These are phyloP conservation scores for Watsonalla cultraria DNA, from an alignment of 2,888 invertebrate species.

Conservation along the genomic window DNA sequence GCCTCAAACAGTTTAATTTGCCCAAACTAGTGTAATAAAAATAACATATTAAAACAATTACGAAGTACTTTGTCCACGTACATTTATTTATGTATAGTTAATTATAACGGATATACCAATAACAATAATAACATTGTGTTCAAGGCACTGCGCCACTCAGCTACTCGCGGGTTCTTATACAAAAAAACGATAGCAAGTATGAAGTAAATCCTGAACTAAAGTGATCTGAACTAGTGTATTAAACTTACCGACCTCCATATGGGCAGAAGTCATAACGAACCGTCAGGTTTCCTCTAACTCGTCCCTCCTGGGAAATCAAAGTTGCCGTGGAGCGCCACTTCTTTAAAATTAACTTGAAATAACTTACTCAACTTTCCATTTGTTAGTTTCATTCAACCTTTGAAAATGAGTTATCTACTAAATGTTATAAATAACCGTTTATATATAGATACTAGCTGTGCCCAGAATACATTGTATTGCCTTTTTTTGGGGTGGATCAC, in stretches of 20 bases:
- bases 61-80: too few relatives aligned
- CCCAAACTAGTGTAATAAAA: too few relatives aligned
- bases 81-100: too few relatives aligned
- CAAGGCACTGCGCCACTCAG: neutral
- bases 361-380: slow-evolving; percentile 9
- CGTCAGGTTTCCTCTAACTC: slow-evolving; percentile 33
- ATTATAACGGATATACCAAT: too few relatives aligned
- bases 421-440: neutral
- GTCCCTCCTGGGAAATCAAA: slow-evolving; percentile 48
- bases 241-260: slow-evolving; percentile 3
- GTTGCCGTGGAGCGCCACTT: slow-evolving; percentile 20
- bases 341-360: slow-evolving; percentile 37
- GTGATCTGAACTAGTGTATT: neutral
- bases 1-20: too few relatives aligned
- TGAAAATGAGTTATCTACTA: neutral
- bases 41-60: too few relatives aligned
- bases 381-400: neutral
- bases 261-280: slow-evolving; percentile 26
- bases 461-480: too few relatives aligned
- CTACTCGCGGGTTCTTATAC: neutral
- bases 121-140: too few relatives aligned
- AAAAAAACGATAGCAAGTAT: too few relatives aligned
- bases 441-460: neutral
- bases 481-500: too few relatives aligned
- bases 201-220: too few relatives aligned